These are phyloP conservation scores for Ceratothoa steindachneri DNA, from an alignment of 2,888 invertebrate species.

Conservation along the genomic window DNA sequence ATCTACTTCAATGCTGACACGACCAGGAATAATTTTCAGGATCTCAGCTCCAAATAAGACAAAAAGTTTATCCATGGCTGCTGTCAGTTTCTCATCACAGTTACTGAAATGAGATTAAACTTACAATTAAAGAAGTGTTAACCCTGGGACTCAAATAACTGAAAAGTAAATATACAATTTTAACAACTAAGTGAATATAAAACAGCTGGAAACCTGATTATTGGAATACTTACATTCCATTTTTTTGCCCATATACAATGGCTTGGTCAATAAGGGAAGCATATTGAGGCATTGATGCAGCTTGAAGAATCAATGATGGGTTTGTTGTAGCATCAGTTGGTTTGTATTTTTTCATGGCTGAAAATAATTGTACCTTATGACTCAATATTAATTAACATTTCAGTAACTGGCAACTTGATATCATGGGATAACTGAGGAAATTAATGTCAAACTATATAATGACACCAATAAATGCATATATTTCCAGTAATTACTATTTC, in stretches of 20 bases:
- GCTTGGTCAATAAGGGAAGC: slow-evolving; percentile 83
- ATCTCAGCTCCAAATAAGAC: slow-evolving; percentile 96
- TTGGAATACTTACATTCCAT: slow-evolving; percentile 58
- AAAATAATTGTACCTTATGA: slow-evolving; percentile 48
- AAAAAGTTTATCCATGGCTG: slow-evolving; percentile 88
- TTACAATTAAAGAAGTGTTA: too few relatives aligned
- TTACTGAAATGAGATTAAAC: slow-evolving; percentile 59
- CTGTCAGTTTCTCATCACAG: slow-evolving; percentile 68
- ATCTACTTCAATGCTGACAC: slow-evolving; percentile 95
- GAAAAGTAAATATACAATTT: too few relatives aligned
- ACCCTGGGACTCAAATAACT: too few relatives aligned
- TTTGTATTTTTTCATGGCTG: slow-evolving; percentile 92
- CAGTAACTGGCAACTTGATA: too few relatives aligned
- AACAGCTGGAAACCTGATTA: too few relatives aligned
- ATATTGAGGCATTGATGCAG: slow-evolving; percentile 91
- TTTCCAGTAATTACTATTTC: too few relatives aligned
- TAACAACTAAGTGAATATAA: too few relatives aligned
- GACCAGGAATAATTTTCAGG: slow-evolving; percentile 91
- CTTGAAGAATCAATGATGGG: slow-evolving; percentile 91
- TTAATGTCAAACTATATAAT: too few relatives aligned
- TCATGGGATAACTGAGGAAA: too few relatives aligned
- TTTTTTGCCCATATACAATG: slow-evolving; percentile 73
- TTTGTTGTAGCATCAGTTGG: slow-evolving; percentile 99
- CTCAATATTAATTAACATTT: too few relatives aligned
- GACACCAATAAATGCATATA: too few relatives aligned